These are phyloP conservation scores for Geopemphigus sp. DNA, from an alignment of 1,140 invertebrate genomes.

Conservation along the genomic window DNA sequence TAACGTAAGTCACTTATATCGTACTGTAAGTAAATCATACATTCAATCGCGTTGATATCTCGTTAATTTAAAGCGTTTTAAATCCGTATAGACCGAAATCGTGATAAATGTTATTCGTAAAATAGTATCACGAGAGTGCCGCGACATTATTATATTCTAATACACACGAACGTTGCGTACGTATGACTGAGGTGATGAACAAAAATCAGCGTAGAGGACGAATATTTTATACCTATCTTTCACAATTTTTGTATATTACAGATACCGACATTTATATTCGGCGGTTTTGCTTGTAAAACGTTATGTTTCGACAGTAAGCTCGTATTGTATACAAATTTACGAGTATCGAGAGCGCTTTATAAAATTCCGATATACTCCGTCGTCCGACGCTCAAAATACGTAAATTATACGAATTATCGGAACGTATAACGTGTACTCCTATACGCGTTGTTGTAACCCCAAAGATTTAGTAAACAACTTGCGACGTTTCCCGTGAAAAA, in stretches of 20 bases:
- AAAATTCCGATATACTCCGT: conserved; percentile 12
- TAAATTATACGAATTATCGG: too few relatives aligned
- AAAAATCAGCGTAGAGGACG: conserved; percentile 3
- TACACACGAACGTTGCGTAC: neutral
- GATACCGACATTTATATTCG: conserved; percentile 10
- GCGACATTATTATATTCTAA: neutral
- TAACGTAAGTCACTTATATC: too few relatives aligned
- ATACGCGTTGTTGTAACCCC: too few relatives aligned
- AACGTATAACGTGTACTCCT: neutral
- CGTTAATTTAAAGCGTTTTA: too few relatives aligned
- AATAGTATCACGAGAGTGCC: too few relatives aligned
- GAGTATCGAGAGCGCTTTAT: neutral
- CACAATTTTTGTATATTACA: conserved; percentile 5
- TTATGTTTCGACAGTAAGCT: conserved; percentile 10
- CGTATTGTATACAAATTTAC: conserved; percentile 6
- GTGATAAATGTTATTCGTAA: too few relatives aligned
- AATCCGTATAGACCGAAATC: too few relatives aligned
- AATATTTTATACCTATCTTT: conserved; percentile 7
- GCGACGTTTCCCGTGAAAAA: too few relatives aligned
- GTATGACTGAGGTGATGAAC: neutral
- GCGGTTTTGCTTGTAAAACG: neutral
- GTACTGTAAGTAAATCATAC: too few relatives aligned
- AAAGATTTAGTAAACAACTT: too few relatives aligned
- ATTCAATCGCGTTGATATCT: too few relatives aligned
- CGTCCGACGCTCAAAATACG: neutral